These are phyloP conservation scores for Xyrauchen texanus DNA, from an alignment of 2,113 vertebrate genomes.

Conservation along the genomic window DNA sequence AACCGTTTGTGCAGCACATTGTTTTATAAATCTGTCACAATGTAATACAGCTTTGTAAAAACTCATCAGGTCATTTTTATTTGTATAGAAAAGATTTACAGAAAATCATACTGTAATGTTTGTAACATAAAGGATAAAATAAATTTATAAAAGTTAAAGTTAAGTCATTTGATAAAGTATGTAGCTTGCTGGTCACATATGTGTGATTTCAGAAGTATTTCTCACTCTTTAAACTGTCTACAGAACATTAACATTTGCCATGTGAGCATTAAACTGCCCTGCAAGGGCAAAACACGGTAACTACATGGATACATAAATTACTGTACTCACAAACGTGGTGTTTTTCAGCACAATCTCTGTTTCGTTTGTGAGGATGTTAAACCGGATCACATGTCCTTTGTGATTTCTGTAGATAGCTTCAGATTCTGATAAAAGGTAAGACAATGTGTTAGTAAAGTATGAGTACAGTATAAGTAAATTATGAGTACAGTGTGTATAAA, in stretches of 20 bases:
- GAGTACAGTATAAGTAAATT: too few relatives aligned
- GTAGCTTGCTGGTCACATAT: not conserved
- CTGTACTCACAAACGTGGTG: constrained; percentile 89
- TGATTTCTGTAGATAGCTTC: constrained; percentile 91
- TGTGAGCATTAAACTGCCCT: too few relatives aligned
- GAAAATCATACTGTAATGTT: too few relatives aligned
- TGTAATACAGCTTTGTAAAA: too few relatives aligned
- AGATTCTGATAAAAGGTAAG: constrained; percentile 78
- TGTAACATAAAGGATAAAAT: too few relatives aligned
- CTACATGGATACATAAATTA: not conserved
- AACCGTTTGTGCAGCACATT: too few relatives aligned
- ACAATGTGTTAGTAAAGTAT: not conserved
- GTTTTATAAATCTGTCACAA: too few relatives aligned
- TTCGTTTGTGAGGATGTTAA: constrained; percentile 89
- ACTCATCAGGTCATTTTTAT: too few relatives aligned
- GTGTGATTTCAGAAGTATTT: not conserved
- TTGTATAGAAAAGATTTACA: too few relatives aligned
- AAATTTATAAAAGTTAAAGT: too few relatives aligned
- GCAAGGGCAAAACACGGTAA: too few relatives aligned
- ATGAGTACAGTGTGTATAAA: too few relatives aligned
- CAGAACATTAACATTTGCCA: not conserved
- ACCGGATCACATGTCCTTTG: constrained; percentile 91
- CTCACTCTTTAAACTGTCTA: not conserved
- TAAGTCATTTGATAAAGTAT: not conserved
- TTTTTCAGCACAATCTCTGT: constrained; percentile 88